These are phyloP conservation scores for Sylvia borin DNA, from an alignment of 2,797 vertebrate genomes.

Conservation along the genomic window DNA sequence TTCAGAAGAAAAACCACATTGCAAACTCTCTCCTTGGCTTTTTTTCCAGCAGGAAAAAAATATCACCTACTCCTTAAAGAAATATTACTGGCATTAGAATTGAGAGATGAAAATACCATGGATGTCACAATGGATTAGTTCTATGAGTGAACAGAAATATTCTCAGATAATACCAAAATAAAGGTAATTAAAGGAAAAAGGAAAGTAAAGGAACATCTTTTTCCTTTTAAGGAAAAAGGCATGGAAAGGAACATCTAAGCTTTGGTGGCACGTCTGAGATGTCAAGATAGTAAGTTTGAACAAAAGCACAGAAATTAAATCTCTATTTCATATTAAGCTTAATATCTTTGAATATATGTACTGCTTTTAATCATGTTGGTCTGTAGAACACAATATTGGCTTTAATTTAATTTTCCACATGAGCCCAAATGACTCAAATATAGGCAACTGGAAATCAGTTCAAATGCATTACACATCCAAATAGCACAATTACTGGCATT, in stretches of 20 bases:
- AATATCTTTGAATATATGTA: neutral
- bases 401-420: neutral
- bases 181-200: too few species aligned
- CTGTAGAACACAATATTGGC: neutral
- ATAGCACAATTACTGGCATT: neutral
- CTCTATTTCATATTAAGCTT: neutral
- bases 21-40: neutral
- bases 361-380: neutral
- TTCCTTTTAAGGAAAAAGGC: neutral
- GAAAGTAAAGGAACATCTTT: too few species aligned
- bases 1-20: neutral
- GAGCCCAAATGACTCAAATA: neutral
- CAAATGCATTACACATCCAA: neutral
- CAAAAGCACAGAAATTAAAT: neutral
- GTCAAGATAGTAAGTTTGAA: neutral
- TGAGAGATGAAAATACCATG: neutral
- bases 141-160: neutral
- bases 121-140: neutral
- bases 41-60: neutral
- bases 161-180: neutral
- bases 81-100: neutral
- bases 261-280: neutral
- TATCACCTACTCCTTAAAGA: neutral
- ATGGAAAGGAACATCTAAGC: neutral
- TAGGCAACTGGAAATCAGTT: neutral